Base-by-base conservation (phyloP, 2,888 invertebrate species). In the Agonopterix alstromeriana region DNA sequence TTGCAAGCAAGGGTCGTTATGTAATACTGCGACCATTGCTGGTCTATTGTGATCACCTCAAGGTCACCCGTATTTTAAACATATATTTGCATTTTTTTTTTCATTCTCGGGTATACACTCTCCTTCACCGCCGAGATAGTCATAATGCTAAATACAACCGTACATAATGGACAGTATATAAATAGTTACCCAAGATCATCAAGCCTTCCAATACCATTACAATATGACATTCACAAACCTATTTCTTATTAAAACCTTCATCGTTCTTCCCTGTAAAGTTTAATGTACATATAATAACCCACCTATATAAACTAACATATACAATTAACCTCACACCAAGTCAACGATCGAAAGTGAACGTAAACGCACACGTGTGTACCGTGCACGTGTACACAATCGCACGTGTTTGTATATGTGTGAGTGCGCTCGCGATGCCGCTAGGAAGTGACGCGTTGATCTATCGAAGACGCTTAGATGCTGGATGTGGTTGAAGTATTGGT, bases 331-430 rank as follows among this genome's bases (percentile, higher is more conserved):
- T 47, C 46, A 42, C 51, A 36, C 48, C 48, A 42, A 52, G 48
- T 52, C 49, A 49, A 50, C 47, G 53, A 50, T 55, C 55, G 55
- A 55, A 55, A 55, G 55, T 55, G 53, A 55, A 53, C 51, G 55
- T 48, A 17, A 11, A 41, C 48, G 27, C 48, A 47, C 48, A 48
- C 44, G 9, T 3, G 17, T 7, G 35, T 10, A n/a, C 11, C 42
- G 14, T 35, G 47, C 35, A 36, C 36, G 36, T 12, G 42, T 10
- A 42, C 38, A 27, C 27, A 14, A 35, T 27, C 35, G 40, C 48
- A 44, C 43, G 40, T 36, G 49, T 42, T 35, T n/a, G 35, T 35
- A 35, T 11, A 43, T 35, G 43, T 46, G 38, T 12, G 46, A 35
- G 46, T 41, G 46, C 41, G 47, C 48, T 44, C 36, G 48, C 43